Percentiles rank a stretch among this genome's conserved stretches.
phyloP scores from a whole-genome alignment of 2,113 vertebrate species.

The Eptesicus fuscus region DNA sequence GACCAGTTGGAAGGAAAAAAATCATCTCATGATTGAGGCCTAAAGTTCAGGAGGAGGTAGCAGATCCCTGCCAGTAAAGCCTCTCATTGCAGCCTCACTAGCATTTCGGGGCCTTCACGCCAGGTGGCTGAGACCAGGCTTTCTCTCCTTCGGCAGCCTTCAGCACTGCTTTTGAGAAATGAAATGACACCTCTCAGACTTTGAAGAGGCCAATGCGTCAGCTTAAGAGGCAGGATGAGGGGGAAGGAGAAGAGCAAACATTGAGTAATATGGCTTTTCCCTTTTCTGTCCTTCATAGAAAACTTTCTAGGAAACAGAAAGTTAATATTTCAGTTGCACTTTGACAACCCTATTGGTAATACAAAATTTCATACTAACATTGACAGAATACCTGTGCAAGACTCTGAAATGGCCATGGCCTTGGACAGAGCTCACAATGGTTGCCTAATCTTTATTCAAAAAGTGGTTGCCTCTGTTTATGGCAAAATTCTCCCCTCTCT shows the following conservation, averaged over 20 bases:
- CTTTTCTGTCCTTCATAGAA: neutral
- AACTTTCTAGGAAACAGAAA: neutral
- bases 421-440: neutral
- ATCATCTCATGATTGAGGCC: neutral
- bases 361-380: neutral
- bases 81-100: neutral
- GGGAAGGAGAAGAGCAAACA: neutral
- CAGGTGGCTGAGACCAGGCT: neutral
- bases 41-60: neutral
- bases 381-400: neutral
- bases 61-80: neutral
- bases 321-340: neutral
- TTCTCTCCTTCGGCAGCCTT: neutral
- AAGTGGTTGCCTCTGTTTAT: neutral
- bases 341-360: neutral
- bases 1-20: neutral
- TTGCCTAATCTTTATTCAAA: neutral
- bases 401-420: neutral
- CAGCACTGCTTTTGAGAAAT: neutral
- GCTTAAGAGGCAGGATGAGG: neutral
- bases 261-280: neutral
- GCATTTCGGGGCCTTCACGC: neutral
- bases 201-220: neutral
- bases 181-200: neutral
- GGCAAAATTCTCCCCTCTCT: neutral